Percentiles rank a stretch among this genome's conserved stretches.
phyloP scores from a whole-genome alignment of 2,113 vertebrate genomes.

The Poicephalus meyeri region DNA sequence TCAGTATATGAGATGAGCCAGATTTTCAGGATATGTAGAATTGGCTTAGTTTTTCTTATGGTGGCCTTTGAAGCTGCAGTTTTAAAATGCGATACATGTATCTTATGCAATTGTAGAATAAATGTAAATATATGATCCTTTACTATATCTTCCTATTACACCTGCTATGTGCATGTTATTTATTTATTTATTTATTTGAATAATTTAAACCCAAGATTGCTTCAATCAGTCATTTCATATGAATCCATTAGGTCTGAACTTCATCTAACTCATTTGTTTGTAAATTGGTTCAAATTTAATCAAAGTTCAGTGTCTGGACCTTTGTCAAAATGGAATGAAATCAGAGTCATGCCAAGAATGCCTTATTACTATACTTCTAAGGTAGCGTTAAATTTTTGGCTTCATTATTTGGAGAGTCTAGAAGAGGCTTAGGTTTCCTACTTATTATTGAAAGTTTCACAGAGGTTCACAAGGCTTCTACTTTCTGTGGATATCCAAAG shows the following conservation, averaged over 20 bases:
- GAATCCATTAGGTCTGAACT: background rate
- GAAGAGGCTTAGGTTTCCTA: background rate
- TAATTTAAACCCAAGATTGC: background rate
- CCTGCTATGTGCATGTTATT: background rate
- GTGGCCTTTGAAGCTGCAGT: background rate
- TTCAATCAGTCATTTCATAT: background rate
- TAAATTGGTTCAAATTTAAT: background rate
- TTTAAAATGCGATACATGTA: background rate
- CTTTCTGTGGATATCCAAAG: background rate
- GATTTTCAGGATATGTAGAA: background rate
- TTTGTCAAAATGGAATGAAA: background rate
- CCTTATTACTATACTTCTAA: background rate
- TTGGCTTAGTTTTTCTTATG: slow-evolving; percentile 26
- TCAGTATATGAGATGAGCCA: slow-evolving; percentile 5
- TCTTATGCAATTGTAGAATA: background rate
- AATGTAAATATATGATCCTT: background rate
- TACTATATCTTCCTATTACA: background rate
- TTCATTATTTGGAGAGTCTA: background rate
- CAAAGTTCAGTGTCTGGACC: background rate
- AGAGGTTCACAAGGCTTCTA: background rate
- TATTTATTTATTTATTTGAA: background rate
- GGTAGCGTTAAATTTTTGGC: background rate
- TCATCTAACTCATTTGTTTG: background rate
- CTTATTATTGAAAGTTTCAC: background rate
- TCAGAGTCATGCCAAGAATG: background rate